These are phyloP conservation scores for Erpetoichthys calabaricus DNA, from an alignment of 2,797 vertebrate genomes.

Conservation along the genomic window DNA sequence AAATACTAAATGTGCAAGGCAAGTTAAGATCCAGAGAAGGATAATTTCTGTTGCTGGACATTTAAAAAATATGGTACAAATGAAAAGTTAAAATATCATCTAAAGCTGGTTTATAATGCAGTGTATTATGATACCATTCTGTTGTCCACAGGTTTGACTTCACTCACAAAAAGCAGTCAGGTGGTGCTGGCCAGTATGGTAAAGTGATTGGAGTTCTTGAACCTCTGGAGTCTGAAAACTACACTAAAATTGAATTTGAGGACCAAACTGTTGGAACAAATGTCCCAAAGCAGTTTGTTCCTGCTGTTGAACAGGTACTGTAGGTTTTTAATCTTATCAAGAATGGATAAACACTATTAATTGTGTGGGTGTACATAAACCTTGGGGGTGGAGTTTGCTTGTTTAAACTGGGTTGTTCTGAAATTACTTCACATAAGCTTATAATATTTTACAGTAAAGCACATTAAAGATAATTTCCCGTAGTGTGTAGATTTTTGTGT, in stretches of 20 bases:
- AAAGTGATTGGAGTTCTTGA: conserved; percentile 79
- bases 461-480: no score
- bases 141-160: conserved; percentile 69
- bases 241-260: conserved; percentile 77
- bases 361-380: no score
- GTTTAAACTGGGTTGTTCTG: no score
- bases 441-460: no score
- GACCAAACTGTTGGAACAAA: conserved; percentile 83
- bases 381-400: no score
- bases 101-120: not conserved
- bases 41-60: no score
- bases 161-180: conserved; percentile 86
- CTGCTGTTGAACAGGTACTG: conserved; percentile 76
- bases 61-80: no score
- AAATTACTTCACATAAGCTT: no score
- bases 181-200: conserved; percentile 84
- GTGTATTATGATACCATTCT: not conserved
- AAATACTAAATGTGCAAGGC: no score
- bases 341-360: not conserved
- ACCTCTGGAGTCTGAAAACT: conserved; percentile 62
- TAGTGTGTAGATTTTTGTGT: no score
- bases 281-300: conserved; percentile 83
- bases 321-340: not conserved
- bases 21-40: no score
- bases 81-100: not conserved